Conservation (phyloP, 92 coral and sea anemone species). For the Epizoanthus ramosus region DNA sequence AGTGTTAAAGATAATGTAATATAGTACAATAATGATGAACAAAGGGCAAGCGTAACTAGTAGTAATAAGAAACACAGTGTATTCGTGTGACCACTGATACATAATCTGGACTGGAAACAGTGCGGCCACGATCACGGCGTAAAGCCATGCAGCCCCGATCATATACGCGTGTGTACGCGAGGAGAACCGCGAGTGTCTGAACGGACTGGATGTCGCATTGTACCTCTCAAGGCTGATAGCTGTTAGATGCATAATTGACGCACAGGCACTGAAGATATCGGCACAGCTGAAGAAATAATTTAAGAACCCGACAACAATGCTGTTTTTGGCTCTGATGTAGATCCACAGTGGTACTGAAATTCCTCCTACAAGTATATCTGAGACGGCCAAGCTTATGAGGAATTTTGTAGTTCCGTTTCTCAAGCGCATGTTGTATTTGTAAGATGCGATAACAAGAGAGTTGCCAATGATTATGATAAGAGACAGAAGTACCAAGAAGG, state of each 20-base stretch:
- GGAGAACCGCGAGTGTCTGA: conserved; percentile 47
- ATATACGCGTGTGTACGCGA: conserved; percentile 38
- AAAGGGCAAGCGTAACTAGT: conserved; percentile 64
- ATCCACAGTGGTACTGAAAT: conserved; percentile 73
- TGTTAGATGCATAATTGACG: conserved; percentile 75
- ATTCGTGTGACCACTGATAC: conserved; percentile 2
- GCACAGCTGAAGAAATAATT: conserved; percentile 46
- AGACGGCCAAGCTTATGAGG: conserved; percentile 66
- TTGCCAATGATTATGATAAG: conserved; percentile 52
- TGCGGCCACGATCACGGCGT: conserved; percentile 53
- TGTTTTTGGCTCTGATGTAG: conserved; percentile 47
- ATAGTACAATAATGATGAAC: conserved; percentile 45
- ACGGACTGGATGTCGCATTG: conserved; percentile 66
- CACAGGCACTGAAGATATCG: conserved; percentile 75
- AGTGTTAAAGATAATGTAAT: conserved; percentile 59
- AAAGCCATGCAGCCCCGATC: conserved; percentile 57
- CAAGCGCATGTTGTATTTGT: conserved; percentile 56
- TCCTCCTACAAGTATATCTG: conserved; percentile 73
- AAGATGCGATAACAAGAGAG: conserved; percentile 60
- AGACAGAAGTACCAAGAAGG: conserved; percentile 31
- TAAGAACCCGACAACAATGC: conserved; percentile 9
- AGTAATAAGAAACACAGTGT: conserved; percentile 50
- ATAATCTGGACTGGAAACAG: conserved; percentile 39
- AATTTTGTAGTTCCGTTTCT: conserved; percentile 68
- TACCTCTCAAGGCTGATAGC: conserved; percentile 70